These are phyloP conservation scores for Alosa sapidissima DNA, from an alignment of 2,797 vertebrate genomes.

Conservation along the genomic window DNA sequence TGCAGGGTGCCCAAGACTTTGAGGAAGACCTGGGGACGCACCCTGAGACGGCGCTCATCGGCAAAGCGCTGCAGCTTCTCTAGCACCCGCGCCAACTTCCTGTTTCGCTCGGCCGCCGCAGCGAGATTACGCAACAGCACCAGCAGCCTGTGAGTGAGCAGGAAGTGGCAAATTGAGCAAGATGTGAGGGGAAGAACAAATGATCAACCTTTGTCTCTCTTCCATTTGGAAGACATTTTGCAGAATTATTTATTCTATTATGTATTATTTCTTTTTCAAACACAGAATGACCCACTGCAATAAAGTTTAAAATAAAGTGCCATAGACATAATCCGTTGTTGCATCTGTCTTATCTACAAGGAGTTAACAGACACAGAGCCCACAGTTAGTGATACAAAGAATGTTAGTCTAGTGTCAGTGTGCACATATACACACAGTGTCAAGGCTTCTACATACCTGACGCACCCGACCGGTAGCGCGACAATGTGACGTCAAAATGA, in stretches of 20 bases:
- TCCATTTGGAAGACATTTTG: neutral
- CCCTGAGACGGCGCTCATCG: constrained; percentile 62
- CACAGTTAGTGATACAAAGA: neutral
- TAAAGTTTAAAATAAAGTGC: neutral
- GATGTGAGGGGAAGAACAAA: neutral
- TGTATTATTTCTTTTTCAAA: neutral
- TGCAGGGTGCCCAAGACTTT: constrained; percentile 68
- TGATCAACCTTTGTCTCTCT: neutral
- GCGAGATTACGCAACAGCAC: constrained; percentile 69
- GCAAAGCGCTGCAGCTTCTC: constrained; percentile 71
- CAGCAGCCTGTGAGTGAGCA: constrained; percentile 65
- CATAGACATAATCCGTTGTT: neutral
- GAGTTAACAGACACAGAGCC: neutral
- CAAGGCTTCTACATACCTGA: too few species aligned
- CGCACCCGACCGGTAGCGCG: too few species aligned
- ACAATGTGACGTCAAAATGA: too few species aligned
- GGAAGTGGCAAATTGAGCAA: neutral
- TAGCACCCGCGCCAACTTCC: constrained; percentile 64
- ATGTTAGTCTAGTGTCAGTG: neutral
- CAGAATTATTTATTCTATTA: neutral
- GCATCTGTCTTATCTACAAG: neutral
- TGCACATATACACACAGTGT: neutral
- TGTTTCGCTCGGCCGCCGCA: constrained; percentile 61
- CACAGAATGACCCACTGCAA: too few species aligned
- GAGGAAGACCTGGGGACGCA: constrained; percentile 67